phyloP scores from a whole-genome alignment of 2,888 invertebrate genomes.

The Eupithecia tripunctaria region DNA sequence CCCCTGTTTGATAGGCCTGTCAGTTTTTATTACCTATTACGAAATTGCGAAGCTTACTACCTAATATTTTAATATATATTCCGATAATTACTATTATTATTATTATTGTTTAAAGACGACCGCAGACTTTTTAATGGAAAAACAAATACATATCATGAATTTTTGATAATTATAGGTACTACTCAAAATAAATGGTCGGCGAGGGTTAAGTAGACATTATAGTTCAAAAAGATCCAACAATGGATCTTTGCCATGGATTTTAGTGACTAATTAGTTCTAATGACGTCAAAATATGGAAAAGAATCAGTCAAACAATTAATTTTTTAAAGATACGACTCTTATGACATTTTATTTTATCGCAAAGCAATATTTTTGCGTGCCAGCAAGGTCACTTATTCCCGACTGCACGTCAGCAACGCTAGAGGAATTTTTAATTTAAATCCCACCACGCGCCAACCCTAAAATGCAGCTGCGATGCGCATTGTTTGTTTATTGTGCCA shows the following conservation, averaged over 20 bases:
- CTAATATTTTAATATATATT: background rate
- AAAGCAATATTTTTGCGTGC: background rate
- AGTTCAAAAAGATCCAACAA: no score
- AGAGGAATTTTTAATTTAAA: conserved; percentile 60
- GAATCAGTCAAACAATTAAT: background rate
- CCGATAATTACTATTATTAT: background rate
- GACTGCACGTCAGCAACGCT: conserved; percentile 36
- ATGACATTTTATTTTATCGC: no score
- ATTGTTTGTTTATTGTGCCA: conserved; percentile 51
- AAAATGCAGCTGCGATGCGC: conserved; percentile 55
- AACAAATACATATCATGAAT: background rate
- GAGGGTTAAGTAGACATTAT: no score
- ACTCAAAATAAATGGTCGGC: no score
- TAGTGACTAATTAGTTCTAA: no score
- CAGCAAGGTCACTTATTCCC: conserved; percentile 28
- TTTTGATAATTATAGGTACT: no score
- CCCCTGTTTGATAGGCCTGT: conserved; percentile 18
- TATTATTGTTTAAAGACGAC: background rate
- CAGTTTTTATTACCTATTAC: conserved; percentile 19
- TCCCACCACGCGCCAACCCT: conserved; percentile 50
- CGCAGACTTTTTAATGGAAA: background rate
- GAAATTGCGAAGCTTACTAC: background rate
- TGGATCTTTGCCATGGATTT: no score
- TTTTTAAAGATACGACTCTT: background rate
- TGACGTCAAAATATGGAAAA: background rate